Percentiles rank a stretch among this genome's conserved stretches.
Conservation (phyloP, 2,797 vertebrate species). For the Sebastes vulpes region DNA sequence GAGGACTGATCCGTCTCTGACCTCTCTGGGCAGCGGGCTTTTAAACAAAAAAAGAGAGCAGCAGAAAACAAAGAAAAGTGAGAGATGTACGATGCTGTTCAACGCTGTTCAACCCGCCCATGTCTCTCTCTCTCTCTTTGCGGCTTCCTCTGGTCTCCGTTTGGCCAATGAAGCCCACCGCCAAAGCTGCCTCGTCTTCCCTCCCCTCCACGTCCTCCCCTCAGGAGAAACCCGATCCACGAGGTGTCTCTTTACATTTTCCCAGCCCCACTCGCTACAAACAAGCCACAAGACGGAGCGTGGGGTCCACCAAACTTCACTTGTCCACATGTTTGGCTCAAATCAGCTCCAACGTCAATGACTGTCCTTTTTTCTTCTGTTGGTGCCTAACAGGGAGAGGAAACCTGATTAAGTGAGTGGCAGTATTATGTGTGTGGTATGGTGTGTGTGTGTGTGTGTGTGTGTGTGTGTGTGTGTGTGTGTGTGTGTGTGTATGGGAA, state of each 20-base stretch:
- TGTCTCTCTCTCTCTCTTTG: constrained; percentile 4
- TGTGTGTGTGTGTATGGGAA: no score
- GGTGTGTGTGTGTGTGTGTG: no score
- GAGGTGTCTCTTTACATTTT: constrained; percentile 78
- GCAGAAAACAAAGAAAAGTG: constrained; percentile 63
- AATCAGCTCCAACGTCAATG: constrained; percentile 34
- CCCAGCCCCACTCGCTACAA: constrained; percentile 63
- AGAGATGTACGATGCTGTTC: constrained; percentile 45
- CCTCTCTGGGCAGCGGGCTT: constrained; percentile 54
- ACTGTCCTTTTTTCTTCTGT: constrained; percentile 13
- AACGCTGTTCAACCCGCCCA: constrained; percentile 12
- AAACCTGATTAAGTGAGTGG: constrained; percentile 73
- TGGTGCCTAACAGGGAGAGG: constrained; percentile 41
- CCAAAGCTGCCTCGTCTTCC: constrained; percentile 20
- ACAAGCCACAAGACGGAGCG: constrained; percentile 50
- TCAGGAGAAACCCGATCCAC: constrained; percentile 78
- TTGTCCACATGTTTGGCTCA: constrained; percentile 54
- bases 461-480: no score
- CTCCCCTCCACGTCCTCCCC: constrained; percentile 44
- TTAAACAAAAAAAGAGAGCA: constrained; percentile 5
- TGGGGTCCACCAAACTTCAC: constrained; percentile 32
- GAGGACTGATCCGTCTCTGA: constrained; percentile 54
- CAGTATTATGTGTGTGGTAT: constrained; percentile 1
- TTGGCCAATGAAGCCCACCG: constrained; percentile 71
- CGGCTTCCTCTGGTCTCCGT: constrained; percentile 31